phyloP scores from a whole-genome alignment of 2,113 vertebrate genomes.

The Taurulus bubalis region DNA sequence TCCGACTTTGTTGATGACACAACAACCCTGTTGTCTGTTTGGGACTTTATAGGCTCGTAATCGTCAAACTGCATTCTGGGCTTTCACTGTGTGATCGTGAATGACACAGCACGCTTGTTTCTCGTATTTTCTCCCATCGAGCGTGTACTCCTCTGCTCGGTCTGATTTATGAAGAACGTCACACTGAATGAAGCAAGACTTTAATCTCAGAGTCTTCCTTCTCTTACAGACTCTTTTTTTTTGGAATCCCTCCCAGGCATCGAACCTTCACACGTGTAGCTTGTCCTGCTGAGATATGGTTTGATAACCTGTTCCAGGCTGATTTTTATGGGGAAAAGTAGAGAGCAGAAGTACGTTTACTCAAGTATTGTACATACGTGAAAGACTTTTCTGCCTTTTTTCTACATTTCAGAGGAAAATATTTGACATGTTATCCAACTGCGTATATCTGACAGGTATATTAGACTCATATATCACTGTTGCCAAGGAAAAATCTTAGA shows the following conservation, averaged over 20 bases:
- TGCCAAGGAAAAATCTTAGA: not conserved
- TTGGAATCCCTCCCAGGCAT: not conserved
- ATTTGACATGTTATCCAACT: not conserved
- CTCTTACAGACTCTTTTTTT: not conserved
- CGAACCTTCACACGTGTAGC: not conserved
- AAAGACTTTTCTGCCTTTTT: not conserved
- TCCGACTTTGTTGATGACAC: not conserved
- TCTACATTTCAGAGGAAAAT: not conserved
- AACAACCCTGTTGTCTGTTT: not conserved
- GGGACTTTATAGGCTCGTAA: not conserved
- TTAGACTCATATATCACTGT: constrained; percentile 6
- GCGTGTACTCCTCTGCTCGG: not conserved
- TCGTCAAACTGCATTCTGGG: not conserved
- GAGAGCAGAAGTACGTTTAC: not conserved
- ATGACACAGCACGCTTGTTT: constrained; percentile 27
- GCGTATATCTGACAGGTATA: not conserved
- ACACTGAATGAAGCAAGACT: not conserved
- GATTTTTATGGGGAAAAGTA: not conserved
- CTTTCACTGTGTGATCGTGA: not conserved
- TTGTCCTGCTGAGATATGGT: not conserved
- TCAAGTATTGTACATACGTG: not conserved
- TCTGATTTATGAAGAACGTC: not conserved
- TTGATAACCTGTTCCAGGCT: not conserved
- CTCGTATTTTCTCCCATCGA: constrained; percentile 4
- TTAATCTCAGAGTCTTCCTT: constrained; percentile 1